Evolutionary conservation across 2,797 vertebrate species (phyloP).

Genomic region (Mormyrops attenuatus): DNA sequence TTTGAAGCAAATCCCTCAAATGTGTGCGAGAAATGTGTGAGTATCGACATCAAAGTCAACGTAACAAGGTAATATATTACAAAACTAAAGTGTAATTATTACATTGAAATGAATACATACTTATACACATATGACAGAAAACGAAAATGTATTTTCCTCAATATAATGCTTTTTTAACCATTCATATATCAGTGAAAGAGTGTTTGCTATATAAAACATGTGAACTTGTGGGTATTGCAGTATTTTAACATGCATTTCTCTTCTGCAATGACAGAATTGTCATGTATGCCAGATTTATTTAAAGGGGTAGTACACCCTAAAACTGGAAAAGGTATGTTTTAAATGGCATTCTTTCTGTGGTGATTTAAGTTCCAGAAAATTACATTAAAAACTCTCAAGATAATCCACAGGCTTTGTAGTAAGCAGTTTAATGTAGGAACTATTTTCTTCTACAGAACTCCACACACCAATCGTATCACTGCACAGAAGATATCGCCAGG

Average conservation of each 20-base stretch:
- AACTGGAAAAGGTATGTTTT: background rate
- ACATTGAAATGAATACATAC: background rate
- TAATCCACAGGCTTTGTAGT: background rate
- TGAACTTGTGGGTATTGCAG: background rate
- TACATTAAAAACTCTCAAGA: background rate
- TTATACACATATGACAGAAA: background rate
- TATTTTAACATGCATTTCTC: background rate
- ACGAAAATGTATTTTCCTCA: background rate
- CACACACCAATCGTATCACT: background rate
- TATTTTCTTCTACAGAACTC: background rate
- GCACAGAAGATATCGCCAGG: background rate
- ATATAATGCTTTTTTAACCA: background rate
- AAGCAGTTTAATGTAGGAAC: background rate
- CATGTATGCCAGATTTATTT: background rate
- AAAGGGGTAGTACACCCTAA: background rate
- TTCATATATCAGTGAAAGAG: background rate
- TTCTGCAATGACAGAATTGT: background rate
- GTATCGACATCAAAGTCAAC: conserved; percentile 70
- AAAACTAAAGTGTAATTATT: background rate
- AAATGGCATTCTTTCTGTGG: background rate
- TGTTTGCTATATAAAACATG: background rate
- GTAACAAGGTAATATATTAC: conserved; percentile 73
- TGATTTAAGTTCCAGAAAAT: background rate
- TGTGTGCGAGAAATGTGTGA: conserved; percentile 53
- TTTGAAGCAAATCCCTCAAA: conserved; percentile 79